Conservation (phyloP, 1,140 invertebrate genomes). For the Sycophaga agraensis region DNA sequence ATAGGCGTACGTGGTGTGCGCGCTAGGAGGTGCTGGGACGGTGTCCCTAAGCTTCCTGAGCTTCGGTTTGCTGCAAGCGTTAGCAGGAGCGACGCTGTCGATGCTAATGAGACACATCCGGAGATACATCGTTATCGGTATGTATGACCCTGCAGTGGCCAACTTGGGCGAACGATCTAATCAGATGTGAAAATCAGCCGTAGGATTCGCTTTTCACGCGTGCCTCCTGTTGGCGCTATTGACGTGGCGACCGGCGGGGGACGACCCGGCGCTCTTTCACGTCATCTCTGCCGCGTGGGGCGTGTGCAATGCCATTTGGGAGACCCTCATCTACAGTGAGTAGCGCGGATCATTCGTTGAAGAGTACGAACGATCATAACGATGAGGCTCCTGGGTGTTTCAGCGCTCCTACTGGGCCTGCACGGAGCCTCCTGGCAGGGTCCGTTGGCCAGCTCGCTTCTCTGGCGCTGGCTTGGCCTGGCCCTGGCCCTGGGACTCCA, state of each 20-base stretch:
- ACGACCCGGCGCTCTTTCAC: constrained; percentile 67
- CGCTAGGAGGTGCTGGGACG: constrained; percentile 64
- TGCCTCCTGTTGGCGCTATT: constrained; percentile 68
- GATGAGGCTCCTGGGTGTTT: background rate
- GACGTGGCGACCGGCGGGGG: constrained; percentile 65
- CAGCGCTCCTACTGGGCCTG: constrained; percentile 53
- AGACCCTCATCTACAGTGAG: constrained; percentile 61
- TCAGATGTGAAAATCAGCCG: too few species aligned
- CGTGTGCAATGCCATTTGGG: constrained; percentile 74
- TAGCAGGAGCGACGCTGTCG: constrained; percentile 68
- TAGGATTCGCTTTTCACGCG: constrained; percentile 69
- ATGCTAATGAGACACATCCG: constrained; percentile 68
- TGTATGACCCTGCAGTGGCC: constrained; percentile 31
- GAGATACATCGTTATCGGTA: constrained; percentile 66
- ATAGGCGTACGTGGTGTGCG: constrained; percentile 65
- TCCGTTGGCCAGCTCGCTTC: constrained; percentile 54
- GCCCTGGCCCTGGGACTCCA: constrained; percentile 54
- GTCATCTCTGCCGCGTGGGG: constrained; percentile 74
- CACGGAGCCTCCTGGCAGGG: constrained; percentile 56
- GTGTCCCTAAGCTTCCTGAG: constrained; percentile 67
- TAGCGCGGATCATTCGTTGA: too few species aligned
- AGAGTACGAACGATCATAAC: background rate
- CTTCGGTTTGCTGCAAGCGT: constrained; percentile 66
- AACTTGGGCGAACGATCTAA: too few species aligned
- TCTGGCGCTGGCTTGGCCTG: constrained; percentile 56